A percentile compares a stretch with the other conserved stretches of the same genome.
Conservation (phyloP, 2,888 invertebrate genomes). For the Coronaproctus castanopsis region DNA sequence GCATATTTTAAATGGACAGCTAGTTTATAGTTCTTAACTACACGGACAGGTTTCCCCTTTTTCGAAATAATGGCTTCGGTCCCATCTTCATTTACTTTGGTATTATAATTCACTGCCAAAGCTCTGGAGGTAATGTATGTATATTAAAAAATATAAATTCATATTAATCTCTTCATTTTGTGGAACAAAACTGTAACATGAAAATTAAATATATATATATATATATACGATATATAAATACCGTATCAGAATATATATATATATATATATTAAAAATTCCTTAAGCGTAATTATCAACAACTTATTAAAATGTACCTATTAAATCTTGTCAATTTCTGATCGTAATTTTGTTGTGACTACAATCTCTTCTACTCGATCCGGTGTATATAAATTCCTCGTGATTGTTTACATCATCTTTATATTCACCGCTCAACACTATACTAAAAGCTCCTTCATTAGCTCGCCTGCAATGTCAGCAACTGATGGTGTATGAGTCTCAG, state of each 20-base stretch:
- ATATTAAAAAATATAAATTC: not conserved
- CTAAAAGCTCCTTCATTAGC: constrained; percentile 61
- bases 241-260: too few species aligned
- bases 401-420: constrained; percentile 62
- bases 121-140: constrained; percentile 34
- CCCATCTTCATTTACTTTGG: constrained; percentile 41
- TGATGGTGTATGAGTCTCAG: constrained; percentile 60
- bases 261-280: too few species aligned
- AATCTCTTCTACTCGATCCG: constrained; percentile 62
- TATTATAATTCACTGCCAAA: constrained; percentile 54
- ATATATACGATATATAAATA: too few species aligned
- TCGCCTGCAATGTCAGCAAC: constrained; percentile 69
- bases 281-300: too few species aligned
- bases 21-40: constrained; percentile 54
- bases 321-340: constrained; percentile 53
- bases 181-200: too few species aligned
- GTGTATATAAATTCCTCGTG: constrained; percentile 65
- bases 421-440: constrained; percentile 53
- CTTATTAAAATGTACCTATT: constrained; percentile 37
- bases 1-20: constrained; percentile 55
- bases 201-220: too few species aligned
- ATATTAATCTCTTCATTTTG: too few species aligned
- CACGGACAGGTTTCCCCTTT: constrained; percentile 53
- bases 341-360: constrained; percentile 57
- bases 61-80: constrained; percentile 51